Evolutionary conservation across 2,797 vertebrate genomes (phyloP).

Genomic region (Gymnoscopelus microlampas): DNA sequence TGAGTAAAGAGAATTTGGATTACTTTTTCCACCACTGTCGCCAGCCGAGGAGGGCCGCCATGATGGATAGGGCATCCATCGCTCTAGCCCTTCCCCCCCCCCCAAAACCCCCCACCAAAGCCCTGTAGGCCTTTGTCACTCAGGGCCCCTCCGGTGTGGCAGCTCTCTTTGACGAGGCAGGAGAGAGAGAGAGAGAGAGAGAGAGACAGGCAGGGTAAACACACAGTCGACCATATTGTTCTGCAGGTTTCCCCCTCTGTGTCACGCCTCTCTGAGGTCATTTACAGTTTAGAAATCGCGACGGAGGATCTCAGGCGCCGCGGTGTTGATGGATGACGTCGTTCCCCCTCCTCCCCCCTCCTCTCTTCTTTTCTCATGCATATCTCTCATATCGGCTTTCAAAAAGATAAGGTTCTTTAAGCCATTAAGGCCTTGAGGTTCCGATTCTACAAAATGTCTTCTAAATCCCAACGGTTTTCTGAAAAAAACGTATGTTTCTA

Average conservation of each 20-base stretch:
- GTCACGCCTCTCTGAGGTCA: conserved; percentile 73
- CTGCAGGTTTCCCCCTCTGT: conserved; percentile 63
- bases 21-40: too few species aligned
- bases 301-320: conserved; percentile 37
- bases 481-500: too few species aligned
- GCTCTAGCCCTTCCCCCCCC: conserved; percentile 50
- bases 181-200: conserved; percentile 38
- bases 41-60: conserved; percentile 40
- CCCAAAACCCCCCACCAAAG: conserved; percentile 23
- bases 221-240: conserved; percentile 76
- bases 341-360: conserved; percentile 2
- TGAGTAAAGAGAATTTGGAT: too few species aligned
- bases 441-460: too few species aligned
- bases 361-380: conserved; percentile 32
- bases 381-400: conserved; percentile 38
- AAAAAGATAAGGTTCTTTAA: conserved; percentile 48
- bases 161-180: conserved; percentile 63
- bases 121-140: conserved; percentile 75
- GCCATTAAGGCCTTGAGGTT: too few species aligned
- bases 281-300: conserved; percentile 74
- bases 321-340: conserved; percentile 36
- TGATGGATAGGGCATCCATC: conserved; percentile 83
- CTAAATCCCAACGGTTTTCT: too few species aligned
- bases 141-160: conserved; percentile 63
- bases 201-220: conserved; percentile 67